Conservation (phyloP, 2,888 invertebrate species). For the Nomada fucata region DNA sequence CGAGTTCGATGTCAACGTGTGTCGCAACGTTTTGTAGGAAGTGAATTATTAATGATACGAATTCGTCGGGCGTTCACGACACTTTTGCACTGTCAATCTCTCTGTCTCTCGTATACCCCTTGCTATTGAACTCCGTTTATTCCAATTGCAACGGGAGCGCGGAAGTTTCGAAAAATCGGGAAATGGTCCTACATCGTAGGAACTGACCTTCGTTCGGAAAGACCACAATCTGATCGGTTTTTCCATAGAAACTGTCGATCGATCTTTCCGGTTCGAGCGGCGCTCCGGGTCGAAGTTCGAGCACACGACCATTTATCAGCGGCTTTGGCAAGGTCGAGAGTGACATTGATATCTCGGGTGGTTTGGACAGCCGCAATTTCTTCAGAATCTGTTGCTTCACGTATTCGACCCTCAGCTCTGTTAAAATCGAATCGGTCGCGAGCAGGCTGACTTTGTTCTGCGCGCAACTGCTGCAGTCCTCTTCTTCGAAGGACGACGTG, state of each 20-base stretch:
- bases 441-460: constrained; percentile 75
- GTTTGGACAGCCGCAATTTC: constrained; percentile 91
- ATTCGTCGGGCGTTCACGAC: no score
- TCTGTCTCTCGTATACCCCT: no score
- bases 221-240: constrained; percentile 93
- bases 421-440: constrained; percentile 84
- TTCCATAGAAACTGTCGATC: constrained; percentile 92
- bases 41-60: no score
- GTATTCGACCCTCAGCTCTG: constrained; percentile 90
- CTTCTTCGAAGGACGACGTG: constrained; percentile 27
- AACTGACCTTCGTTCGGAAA: constrained; percentile 90
- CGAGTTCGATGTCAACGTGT: no score
- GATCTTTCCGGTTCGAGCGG: constrained; percentile 86
- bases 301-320: constrained; percentile 90
- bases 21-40: no score
- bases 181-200: background rate
- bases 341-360: constrained; percentile 88
- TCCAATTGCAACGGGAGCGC: no score
- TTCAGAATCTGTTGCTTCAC: constrained; percentile 94
- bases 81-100: no score
- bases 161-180: no score
- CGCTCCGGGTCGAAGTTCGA: constrained; percentile 85
- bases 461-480: constrained; percentile 75
- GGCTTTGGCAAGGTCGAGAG: constrained; percentile 90
- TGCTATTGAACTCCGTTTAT: no score